phyloP scores from a whole-genome alignment of 92 coral and sea anemone species.

The Zoanthus solanderi region DNA sequence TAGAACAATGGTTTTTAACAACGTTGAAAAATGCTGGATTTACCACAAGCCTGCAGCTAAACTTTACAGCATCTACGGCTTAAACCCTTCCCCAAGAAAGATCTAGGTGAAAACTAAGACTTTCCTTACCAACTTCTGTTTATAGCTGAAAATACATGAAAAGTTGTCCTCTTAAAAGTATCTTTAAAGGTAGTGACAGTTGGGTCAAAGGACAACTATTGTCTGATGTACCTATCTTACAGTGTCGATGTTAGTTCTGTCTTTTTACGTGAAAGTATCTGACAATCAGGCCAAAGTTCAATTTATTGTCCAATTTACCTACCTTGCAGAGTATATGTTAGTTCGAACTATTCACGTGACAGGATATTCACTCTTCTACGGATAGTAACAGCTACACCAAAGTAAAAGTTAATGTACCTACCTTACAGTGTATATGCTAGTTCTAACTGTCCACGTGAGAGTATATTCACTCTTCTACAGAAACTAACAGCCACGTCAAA shows the following conservation, averaged over 20 bases:
- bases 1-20: too few relatives aligned
- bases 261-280: conserved; percentile 99
- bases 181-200: conserved; percentile 92
- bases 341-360: conserved; percentile 98
- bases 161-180: conserved; percentile 88
- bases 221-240: conserved; percentile 70
- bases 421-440: conserved; percentile 97
- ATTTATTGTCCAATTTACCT: not conserved
- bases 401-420: conserved; percentile 12
- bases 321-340: conserved; percentile 95
- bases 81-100: too few relatives aligned
- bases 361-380: conserved; percentile 75
- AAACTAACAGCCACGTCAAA: conserved; percentile 70
- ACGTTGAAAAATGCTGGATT: too few relatives aligned
- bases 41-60: too few relatives aligned
- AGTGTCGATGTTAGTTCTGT: conserved; percentile 90
- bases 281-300: conserved; percentile 33
- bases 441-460: conserved; percentile 97
- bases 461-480: conserved; percentile 75
- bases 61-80: too few relatives aligned
- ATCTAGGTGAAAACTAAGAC: too few relatives aligned
- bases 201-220: not conserved
- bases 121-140: too few relatives aligned
- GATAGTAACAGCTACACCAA: conserved; percentile 71
- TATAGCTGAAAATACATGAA: too few relatives aligned